Evolutionary conservation across 2,113 vertebrate genomes (phyloP).

Genomic region (Ardeotis arabs): DNA sequence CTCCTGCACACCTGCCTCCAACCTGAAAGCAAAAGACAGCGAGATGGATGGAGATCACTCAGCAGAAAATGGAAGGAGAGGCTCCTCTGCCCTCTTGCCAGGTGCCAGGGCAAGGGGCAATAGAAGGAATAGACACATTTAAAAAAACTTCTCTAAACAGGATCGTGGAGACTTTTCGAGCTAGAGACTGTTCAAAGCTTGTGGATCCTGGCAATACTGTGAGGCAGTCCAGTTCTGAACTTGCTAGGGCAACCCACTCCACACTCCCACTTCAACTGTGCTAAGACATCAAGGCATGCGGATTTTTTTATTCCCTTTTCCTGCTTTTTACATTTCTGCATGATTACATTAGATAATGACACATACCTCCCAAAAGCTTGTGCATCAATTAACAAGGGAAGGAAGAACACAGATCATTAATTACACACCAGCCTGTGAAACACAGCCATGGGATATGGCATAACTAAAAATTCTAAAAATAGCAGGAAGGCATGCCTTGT

Average conservation of each 20-base stretch:
- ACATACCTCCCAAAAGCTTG: slow-evolving; percentile 13
- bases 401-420: slow-evolving; percentile 24
- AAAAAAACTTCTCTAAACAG: slow-evolving; percentile 3
- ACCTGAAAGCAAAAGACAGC: background rate
- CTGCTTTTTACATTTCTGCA: background rate
- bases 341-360: slow-evolving; percentile 6
- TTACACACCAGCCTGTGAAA: background rate
- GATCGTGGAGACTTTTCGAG: background rate
- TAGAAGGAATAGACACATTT: background rate
- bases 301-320: background rate
- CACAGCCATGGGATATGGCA: background rate
- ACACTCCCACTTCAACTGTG: background rate
- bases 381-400: slow-evolving; percentile 21
- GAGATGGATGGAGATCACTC: slow-evolving; percentile 49
- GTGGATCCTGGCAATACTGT: background rate
- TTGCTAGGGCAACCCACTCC: background rate
- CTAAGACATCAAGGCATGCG: background rate
- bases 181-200: slow-evolving; percentile 1
- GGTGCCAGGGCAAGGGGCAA: slow-evolving; percentile 25
- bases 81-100: slow-evolving; percentile 53
- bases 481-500: background rate
- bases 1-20: slow-evolving; percentile 23
- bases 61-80: slow-evolving; percentile 43
- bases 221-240: background rate
- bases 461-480: background rate